Conservation (phyloP, 2,113 vertebrate species). For the Misgurnus mizolepis region DNA sequence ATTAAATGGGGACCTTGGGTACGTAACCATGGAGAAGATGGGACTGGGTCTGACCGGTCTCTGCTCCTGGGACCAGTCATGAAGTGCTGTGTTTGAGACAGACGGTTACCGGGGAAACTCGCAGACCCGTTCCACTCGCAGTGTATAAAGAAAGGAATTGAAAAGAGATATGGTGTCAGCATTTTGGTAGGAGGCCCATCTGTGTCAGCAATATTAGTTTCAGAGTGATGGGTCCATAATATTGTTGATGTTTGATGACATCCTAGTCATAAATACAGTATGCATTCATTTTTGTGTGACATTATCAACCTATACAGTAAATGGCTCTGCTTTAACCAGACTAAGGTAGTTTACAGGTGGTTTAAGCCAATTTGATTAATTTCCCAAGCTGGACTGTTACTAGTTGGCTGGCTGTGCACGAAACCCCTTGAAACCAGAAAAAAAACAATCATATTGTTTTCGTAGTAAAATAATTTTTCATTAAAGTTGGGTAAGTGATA, state of each 20-base stretch:
- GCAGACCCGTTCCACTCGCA: conserved; percentile 5
- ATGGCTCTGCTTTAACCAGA: no score
- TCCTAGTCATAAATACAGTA: no score
- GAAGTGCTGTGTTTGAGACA: conserved; percentile 44
- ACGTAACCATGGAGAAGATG: conserved; percentile 55
- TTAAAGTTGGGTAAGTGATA: neutral
- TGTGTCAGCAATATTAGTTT: neutral
- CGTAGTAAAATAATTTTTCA: no score
- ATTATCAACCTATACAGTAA: no score
- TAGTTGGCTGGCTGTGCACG: no score
- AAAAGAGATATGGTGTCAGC: conserved; percentile 12
- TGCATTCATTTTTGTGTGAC: no score
- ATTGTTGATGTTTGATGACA: neutral
- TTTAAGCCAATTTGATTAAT: no score
- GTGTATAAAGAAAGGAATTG: conserved; percentile 28
- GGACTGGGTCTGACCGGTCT: conserved; percentile 52
- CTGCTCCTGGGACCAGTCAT: conserved; percentile 51
- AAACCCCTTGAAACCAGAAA: no score
- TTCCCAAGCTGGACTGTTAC: no score
- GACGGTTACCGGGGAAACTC: conserved; percentile 52
- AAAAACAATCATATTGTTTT: no score
- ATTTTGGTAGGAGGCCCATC: neutral
- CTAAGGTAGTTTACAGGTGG: no score
- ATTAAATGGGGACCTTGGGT: conserved; percentile 54
- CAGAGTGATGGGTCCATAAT: neutral